Evolutionary conservation across 2,113 vertebrate genomes (phyloP), one percentile per base, ranked within the genome.

Genomic region (Drymodes brunneopygia): DNA sequence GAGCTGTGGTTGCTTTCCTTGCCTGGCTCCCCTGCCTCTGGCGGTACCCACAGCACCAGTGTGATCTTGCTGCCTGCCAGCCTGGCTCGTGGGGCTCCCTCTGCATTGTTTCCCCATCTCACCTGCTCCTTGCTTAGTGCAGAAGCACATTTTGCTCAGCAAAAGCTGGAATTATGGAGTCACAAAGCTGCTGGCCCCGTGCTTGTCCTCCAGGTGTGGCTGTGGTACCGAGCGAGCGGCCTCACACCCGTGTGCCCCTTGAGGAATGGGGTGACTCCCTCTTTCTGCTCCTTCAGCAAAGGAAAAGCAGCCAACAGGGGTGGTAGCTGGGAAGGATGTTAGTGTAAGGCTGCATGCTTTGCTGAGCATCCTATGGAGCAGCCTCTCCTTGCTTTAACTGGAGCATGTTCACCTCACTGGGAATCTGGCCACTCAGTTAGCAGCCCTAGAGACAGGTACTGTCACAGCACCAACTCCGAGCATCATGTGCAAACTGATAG

Each of bases 161-260:
- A 42, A 3, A 90, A 70, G 9, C 21, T 77, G 48, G 28, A 48
- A 36, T 10, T 53, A 9, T 4, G 20, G 79, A 69, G 13, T 61
- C 18, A 10, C 12, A 47, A 66, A 61, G 64, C 35, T 94, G 50
- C 38, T 64, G 62, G 60, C 24, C 47, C 64, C 29, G 17, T 54
- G 23, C 66, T 66, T 62, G 60, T 36, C 71, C 66, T 91, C 25
- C 56, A 83, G 54, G 42, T 77, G 45, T 70, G 80, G 54, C 69
- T 86, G 42, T 12, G 28, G 40, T 57, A 71, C 56, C 47, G 44
- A 73, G 40, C 1, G 8, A 73, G 47, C 0, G 0, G 35, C 61
- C 51, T 85, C 0, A 2, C 14, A 47, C 29, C 42, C 1, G 0
- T 6, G 5, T 23, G 33, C 16, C 7, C 50, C 22, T 45, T 13